Evolutionary conservation across 2,113 vertebrate species (phyloP).

Genomic region (Chloroceryle aenea): DNA sequence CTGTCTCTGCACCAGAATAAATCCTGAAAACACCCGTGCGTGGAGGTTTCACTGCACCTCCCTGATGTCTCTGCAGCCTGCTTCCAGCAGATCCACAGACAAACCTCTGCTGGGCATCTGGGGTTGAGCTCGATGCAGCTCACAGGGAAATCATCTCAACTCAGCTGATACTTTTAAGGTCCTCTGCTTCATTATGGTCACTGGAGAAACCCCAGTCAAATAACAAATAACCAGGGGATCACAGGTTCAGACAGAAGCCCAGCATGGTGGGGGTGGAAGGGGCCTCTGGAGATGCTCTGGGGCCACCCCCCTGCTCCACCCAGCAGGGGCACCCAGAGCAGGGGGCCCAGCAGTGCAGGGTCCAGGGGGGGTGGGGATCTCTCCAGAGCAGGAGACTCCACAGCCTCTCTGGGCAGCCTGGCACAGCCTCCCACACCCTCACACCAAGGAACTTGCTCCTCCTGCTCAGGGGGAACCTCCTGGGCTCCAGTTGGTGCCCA

Average conservation of each 20-base stretch:
- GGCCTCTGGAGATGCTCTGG: background rate
- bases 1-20: background rate
- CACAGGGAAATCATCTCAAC: background rate
- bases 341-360: too few relatives aligned
- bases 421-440: background rate
- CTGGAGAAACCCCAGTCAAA: background rate
- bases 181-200: background rate
- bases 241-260: background rate
- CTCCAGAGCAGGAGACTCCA: background rate
- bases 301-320: too few relatives aligned
- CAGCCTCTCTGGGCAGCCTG: background rate
- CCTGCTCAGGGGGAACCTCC: too few relatives aligned
- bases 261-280: background rate
- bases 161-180: background rate
- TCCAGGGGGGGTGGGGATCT: too few relatives aligned
- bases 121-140: background rate
- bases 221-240: background rate
- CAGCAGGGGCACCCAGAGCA: background rate
- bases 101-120: background rate
- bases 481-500: background rate
- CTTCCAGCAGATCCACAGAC: background rate
- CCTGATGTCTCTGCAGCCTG: background rate
- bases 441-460: background rate
- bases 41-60: background rate
- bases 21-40: fast-evolving